Conservation (phyloP, 2,113 vertebrate species). For the Podarcis raffonei region DNA sequence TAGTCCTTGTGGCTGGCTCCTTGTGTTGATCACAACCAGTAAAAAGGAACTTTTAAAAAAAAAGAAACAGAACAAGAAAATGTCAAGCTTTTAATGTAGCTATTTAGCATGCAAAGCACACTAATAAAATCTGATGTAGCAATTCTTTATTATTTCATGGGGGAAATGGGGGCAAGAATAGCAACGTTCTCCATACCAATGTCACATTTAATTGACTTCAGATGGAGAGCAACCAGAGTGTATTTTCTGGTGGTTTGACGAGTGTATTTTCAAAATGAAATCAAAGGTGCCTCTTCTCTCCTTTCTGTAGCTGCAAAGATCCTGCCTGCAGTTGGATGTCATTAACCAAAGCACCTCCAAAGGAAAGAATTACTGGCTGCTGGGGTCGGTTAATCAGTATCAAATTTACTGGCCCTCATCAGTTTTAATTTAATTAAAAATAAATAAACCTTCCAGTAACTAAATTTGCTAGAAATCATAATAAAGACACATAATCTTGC, state of each 20-base stretch:
- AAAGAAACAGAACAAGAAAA: neutral
- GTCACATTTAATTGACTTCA: slow-evolving; percentile 12
- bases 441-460: slow-evolving; percentile 32
- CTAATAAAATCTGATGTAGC: neutral
- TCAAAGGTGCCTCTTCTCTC: neutral
- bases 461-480: slow-evolving; percentile 33
- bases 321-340: slow-evolving; percentile 57
- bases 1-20: neutral
- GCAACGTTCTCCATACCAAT: neutral
- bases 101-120: neutral
- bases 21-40: neutral
- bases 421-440: slow-evolving; percentile 43
- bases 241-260: neutral
- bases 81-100: neutral
- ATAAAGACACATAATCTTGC: neutral
- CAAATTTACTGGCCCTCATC: neutral
- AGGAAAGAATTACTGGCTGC: slow-evolving; percentile 55
- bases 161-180: neutral
- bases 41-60: neutral
- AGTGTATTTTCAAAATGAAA: neutral
- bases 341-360: slow-evolving; percentile 46
- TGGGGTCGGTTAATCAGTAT: slow-evolving; percentile 50
- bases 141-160: slow-evolving; percentile 21
- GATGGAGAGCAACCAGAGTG: neutral
- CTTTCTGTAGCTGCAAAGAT: neutral